Conservation (phyloP, 2,113 vertebrate genomes). For the Crotophaga sulcirostris region DNA sequence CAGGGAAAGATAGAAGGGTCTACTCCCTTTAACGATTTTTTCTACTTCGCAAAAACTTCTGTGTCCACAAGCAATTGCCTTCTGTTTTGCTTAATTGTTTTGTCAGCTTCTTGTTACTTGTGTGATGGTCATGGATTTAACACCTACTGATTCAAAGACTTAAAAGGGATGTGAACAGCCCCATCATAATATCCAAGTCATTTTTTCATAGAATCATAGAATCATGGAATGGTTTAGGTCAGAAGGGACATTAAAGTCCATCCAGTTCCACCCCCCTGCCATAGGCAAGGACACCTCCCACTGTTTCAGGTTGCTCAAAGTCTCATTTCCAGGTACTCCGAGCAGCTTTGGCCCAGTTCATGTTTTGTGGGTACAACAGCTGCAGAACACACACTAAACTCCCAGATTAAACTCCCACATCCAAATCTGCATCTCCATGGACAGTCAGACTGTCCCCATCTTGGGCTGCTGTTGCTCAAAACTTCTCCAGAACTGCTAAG, state of each 20-base stretch:
- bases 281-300: too few species aligned
- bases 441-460: background rate
- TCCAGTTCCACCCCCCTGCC: too few species aligned
- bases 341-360: background rate
- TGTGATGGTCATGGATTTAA: rapidly evolving
- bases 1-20: too few species aligned
- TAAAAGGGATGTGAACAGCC: background rate
- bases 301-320: too few species aligned
- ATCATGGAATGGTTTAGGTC: too few species aligned
- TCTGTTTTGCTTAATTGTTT: background rate
- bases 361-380: background rate
- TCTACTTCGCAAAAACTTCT: background rate
- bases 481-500: background rate
- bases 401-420: background rate
- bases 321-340: background rate
- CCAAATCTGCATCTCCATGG: background rate
- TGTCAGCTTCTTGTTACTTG: background rate
- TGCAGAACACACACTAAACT: rapidly evolving
- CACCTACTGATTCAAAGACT: background rate
- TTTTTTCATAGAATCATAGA: too few species aligned
- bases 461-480: background rate
- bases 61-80: background rate
- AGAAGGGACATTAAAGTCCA: too few species aligned
- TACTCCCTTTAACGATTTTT: background rate
- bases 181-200: background rate